These are phyloP conservation scores for Xerus rutilus DNA, from an alignment of 2,797 vertebrate species.

Conservation along the genomic window DNA sequence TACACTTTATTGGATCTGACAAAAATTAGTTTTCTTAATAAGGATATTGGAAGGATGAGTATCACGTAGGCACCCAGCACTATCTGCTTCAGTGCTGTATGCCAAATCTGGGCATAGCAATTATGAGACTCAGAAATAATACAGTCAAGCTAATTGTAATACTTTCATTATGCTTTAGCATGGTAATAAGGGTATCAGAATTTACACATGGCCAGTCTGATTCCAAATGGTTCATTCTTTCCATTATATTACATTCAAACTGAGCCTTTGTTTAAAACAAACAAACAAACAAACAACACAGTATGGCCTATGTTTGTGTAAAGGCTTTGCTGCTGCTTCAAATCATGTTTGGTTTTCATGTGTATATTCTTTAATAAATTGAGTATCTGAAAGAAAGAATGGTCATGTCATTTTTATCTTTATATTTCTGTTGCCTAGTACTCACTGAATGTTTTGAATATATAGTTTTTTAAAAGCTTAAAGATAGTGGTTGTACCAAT, in stretches of 20 bases:
- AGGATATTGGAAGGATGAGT: not conserved
- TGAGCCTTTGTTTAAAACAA: not conserved
- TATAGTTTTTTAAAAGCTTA: not conserved
- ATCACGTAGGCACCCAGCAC: not conserved
- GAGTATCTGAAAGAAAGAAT: slow-evolving; percentile 34
- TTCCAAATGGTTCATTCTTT: slow-evolving; percentile 12
- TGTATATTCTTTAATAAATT: slow-evolving; percentile 52
- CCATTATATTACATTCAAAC: not conserved
- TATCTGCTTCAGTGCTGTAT: not conserved
- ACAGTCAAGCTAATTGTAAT: slow-evolving; percentile 27
- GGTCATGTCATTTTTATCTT: not conserved
- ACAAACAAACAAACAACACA: not conserved
- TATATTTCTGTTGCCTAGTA: slow-evolving; percentile 9
- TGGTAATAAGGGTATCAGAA: slow-evolving; percentile 30
- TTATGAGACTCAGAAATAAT: slow-evolving; percentile 32
- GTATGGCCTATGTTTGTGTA: not conserved
- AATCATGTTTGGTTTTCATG: slow-evolving; percentile 52
- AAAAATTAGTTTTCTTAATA: slow-evolving; percentile 29
- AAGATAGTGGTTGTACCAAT: not conserved
- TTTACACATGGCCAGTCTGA: slow-evolving; percentile 11
- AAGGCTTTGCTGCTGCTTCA: slow-evolving; percentile 14
- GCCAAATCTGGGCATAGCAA: not conserved
- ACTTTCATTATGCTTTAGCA: slow-evolving; percentile 20
- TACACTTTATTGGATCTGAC: not conserved
- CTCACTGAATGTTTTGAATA: slow-evolving; percentile 54